A percentile compares a stretch with the other conserved stretches of the same genome.
Evolutionary conservation across 2,797 vertebrate species (phyloP).

Genomic region (Austrolebias charrua): DNA sequence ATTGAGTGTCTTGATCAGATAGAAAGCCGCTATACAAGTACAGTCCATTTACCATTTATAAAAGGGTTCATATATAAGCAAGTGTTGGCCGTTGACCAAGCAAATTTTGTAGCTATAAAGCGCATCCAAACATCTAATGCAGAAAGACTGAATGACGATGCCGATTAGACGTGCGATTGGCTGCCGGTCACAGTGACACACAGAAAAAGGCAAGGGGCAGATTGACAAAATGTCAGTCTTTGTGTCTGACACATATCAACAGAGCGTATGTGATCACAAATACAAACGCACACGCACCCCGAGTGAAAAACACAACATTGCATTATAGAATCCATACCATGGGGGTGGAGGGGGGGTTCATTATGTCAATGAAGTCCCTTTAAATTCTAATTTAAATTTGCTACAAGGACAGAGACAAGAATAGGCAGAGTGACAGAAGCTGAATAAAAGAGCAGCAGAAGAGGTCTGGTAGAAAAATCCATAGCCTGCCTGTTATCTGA

Average conservation of each 20-base stretch:
- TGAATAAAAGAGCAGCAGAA: constrained; percentile 48
- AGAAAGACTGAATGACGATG: constrained; percentile 48
- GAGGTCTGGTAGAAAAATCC: constrained; percentile 72
- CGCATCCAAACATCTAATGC: constrained; percentile 29
- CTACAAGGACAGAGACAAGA: constrained; percentile 31
- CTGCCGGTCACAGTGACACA: constrained; percentile 31
- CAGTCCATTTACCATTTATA: no score
- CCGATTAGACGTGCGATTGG: constrained; percentile 50
- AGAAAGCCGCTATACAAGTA: no score
- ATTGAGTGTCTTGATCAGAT: no score
- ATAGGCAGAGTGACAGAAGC: constrained; percentile 35
- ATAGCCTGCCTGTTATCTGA: constrained; percentile 72
- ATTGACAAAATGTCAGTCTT: constrained; percentile 68
- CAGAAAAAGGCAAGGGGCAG: constrained; percentile 25
- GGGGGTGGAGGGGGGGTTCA: constrained; percentile 21
- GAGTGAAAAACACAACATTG: constrained; percentile 20
- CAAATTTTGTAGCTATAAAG: constrained; percentile 16
- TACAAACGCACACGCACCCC: constrained; percentile 30
- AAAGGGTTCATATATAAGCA: no score
- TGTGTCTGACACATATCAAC: constrained; percentile 63
- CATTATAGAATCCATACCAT: constrained; percentile 13
- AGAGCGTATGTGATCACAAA: constrained; percentile 57
- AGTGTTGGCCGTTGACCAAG: not conserved
- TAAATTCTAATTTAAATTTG: constrained; percentile 48
- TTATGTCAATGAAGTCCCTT: constrained; percentile 38